phyloP scores from a whole-genome alignment of 2,113 vertebrate species.

The Amazona vittata region DNA sequence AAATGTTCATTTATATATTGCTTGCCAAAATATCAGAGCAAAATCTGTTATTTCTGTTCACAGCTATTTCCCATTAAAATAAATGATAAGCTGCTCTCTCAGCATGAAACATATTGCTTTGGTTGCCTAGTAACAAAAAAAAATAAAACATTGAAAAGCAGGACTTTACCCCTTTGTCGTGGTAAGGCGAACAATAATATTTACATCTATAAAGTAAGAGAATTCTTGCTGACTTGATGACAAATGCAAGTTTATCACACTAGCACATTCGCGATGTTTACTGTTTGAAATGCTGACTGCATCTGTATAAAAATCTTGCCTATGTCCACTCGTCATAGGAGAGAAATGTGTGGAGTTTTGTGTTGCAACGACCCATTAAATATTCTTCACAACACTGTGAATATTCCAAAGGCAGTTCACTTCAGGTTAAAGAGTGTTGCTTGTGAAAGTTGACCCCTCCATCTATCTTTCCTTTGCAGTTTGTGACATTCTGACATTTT shows the following conservation, averaged over 20 bases:
- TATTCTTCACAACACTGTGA: neutral
- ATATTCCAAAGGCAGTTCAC: neutral
- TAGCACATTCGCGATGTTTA: neutral
- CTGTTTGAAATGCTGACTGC: conserved; percentile 7
- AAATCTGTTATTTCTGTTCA: conserved; percentile 37
- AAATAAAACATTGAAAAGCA: neutral
- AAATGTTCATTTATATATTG: neutral
- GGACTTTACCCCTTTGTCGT: neutral
- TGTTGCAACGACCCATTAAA: neutral
- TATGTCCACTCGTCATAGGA: neutral
- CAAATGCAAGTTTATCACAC: neutral
- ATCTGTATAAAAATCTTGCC: neutral
- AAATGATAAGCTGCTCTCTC: conserved; percentile 11
- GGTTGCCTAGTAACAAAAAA: conserved; percentile 62
- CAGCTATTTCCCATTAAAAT: conserved; percentile 49
- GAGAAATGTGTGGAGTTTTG: neutral
- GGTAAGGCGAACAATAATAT: conserved; percentile 27
- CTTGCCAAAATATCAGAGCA: neutral
- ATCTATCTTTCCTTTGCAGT: neutral
- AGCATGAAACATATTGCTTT: neutral
- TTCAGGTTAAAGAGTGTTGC: neutral
- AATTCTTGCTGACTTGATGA: neutral
- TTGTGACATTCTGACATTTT: neutral
- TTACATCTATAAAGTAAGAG: conserved; percentile 7
- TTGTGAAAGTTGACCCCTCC: neutral